phyloP scores from a whole-genome alignment of 2,113 vertebrate genomes.

The Pluvianellus socialis region DNA sequence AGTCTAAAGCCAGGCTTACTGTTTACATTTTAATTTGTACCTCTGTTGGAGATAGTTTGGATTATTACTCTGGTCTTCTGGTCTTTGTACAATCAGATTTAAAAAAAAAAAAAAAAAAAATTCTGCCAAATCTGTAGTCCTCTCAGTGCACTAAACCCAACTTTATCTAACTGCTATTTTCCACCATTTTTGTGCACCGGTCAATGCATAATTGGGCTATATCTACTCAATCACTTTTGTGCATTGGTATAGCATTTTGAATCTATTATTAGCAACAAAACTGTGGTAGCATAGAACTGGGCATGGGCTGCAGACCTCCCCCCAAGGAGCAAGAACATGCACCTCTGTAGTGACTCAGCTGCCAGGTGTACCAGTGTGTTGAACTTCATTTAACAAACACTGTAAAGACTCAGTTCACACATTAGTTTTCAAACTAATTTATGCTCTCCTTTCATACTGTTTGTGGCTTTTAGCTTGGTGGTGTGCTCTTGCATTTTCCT shows the following conservation, averaged over 20 bases:
- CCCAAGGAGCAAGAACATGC: background rate
- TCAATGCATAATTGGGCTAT: background rate
- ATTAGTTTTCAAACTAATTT: background rate
- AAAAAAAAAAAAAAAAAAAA: background rate
- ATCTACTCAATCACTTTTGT: background rate
- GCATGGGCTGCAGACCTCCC: background rate
- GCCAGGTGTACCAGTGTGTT: background rate
- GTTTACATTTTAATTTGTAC: background rate
- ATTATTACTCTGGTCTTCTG: background rate
- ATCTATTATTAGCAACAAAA: background rate
- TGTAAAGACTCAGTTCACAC: background rate
- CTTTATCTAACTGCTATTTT: background rate
- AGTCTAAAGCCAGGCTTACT: background rate
- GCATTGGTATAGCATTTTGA: background rate
- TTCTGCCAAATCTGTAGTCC: background rate
- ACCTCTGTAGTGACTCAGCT: background rate
- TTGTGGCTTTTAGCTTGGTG: background rate
- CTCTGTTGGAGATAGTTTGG: background rate
- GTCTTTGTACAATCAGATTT: background rate
- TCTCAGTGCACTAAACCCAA: background rate
- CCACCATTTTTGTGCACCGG: background rate
- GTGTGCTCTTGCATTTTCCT: background rate
- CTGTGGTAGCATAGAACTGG: background rate
- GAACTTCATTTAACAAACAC: background rate
- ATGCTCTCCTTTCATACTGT: background rate